These are phyloP conservation scores for Columba janthina DNA, from an alignment of 2,113 vertebrate species.

Conservation along the genomic window DNA sequence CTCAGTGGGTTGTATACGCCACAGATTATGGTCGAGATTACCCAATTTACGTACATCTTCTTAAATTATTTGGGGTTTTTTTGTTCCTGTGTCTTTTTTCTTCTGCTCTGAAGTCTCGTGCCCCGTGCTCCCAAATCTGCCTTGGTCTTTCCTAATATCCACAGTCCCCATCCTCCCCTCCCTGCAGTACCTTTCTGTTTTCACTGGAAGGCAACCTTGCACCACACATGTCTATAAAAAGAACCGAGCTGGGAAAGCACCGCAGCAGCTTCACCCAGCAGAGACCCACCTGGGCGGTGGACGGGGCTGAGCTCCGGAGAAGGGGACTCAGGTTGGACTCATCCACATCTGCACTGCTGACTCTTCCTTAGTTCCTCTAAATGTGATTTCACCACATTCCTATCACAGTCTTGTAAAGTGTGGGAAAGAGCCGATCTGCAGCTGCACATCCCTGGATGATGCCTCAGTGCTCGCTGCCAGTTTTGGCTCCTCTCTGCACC, in stretches of 20 bases:
- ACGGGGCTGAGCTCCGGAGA: background rate
- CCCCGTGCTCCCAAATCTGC: background rate
- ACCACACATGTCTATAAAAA: background rate
- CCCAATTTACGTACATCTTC: background rate
- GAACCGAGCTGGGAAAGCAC: background rate
- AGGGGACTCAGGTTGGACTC: no score
- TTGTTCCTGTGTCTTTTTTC: background rate
- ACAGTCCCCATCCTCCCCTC: background rate
- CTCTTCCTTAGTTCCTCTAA: background rate
- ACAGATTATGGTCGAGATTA: background rate
- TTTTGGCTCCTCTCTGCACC: background rate
- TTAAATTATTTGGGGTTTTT: background rate
- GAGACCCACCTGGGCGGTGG: background rate
- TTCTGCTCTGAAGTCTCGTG: background rate
- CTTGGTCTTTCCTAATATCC: background rate
- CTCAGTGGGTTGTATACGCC: background rate
- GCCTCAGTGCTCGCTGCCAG: fast-evolving
- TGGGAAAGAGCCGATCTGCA: background rate
- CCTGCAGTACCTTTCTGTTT: constrained; percentile 64
- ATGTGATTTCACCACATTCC: background rate
- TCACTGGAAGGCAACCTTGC: constrained; percentile 76
- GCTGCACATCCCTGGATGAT: background rate
- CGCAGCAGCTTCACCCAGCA: background rate
- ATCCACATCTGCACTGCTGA: background rate
- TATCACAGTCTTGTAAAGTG: background rate